Base-by-base conservation (phyloP, 2,888 invertebrate species). In the Dasypolia templi region DNA sequence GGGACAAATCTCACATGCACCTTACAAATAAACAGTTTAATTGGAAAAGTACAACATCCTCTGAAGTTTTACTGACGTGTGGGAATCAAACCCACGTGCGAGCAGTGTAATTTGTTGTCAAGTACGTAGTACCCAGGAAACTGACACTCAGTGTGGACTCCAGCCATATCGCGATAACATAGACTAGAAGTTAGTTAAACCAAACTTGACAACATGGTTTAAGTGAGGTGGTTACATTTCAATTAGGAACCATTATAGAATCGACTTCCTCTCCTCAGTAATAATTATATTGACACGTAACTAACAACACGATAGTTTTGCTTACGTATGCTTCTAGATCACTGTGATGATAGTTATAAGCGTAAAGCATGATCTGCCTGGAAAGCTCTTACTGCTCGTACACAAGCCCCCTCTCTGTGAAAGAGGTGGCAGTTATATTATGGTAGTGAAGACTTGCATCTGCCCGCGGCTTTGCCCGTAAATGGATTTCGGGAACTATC, bases 181-280 rank as follows among this genome's bases (percentile, higher is more conserved):
- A 17, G 3, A 29, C 5, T 22, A 46, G 9, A 69, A 35, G 32
- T 44, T 26, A 32, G 19, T 26, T 26, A 44, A 62, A 44, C 42
- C 29, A 29, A 63, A 63, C 22, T 9, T n/a, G n/a, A 3, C 19
- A 32, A 19, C 19, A 55, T 77, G 46, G 42, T 46, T 12, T 9
- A 39, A 42, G 39, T 32, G 39, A 42, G 22, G 6, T 29, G 22
- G 69, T 29, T 39, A 77, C 53, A 29, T 67, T 46, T 68, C 14
- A 68, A 39, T 55, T 67, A 67, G 29, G 42, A 35, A 14, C 39
- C 39, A 74, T 55, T 72, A 73, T 29, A 39, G 22, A 39, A n/a
- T 65, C 0, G 42, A 78, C 79, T 78, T 78, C 78, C 75, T 51
- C 32, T 49, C 58, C 42, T 44, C n/a, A 58, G 26, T 78, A 69